Base-by-base conservation (phyloP, 2,113 vertebrate genomes). In the Crypturellus undulatus region DNA sequence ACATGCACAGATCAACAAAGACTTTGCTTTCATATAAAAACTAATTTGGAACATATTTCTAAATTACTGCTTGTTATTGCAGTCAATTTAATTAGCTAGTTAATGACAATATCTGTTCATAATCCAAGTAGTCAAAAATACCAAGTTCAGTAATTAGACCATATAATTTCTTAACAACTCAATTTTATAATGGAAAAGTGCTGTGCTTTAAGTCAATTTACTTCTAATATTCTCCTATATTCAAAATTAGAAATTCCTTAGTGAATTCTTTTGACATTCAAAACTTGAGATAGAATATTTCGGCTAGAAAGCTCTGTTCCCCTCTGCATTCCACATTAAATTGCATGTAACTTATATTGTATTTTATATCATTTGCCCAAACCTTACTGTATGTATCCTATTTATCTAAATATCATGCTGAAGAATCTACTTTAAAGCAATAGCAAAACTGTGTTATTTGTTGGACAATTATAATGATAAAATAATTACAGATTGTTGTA, bases 41-140 rank as follows among this genome's bases (percentile, higher is more conserved):
- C 93, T 97, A 97, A 97, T 97, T 97, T 97, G 95, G 94, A 97
- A 94, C 95, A 89, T 97, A 97, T 96, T 97, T 98, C 97, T 96
- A 97, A 97, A 97, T 97, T 96, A 94, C 89, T 95, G 89, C 91
- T 97, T 98, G 94, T 96, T 97, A 97, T 96, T 97, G 79, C 84
- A 96, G 92, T 96, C 97, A 97, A 97, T 97, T 96, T 97, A 97
- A 97, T 98, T 97, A 98, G 96, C 87, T 97, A 95, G 90, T 92
- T 97, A 98, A 97, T 97, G 97, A 97, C 94, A 97, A 95, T 97
- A 97, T 97, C 95, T 97, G 94, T 95, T 98, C 97, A 96, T 96
- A 97, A 97, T 97, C 96, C 96, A 97, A 97, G 97, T 84, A 97
- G 96, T 97, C 93, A 98, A 97, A 98, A 97, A 97, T 94, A 97